These are phyloP conservation scores for Amphiprion percula DNA, from an alignment of 2,113 vertebrate genomes.

Conservation along the genomic window DNA sequence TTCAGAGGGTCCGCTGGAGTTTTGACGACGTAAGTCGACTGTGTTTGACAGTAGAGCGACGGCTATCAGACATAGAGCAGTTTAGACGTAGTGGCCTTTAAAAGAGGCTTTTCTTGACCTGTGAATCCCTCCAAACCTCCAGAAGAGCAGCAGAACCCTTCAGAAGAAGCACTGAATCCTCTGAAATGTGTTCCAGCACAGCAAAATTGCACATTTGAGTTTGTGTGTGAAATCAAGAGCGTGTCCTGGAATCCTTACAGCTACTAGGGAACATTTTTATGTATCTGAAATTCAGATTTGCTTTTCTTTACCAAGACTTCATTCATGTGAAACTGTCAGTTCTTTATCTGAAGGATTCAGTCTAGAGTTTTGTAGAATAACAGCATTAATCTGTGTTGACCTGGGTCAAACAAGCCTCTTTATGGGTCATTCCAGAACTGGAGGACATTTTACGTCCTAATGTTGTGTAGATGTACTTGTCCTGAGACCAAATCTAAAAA, in stretches of 20 bases:
- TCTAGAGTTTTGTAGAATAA: not conserved
- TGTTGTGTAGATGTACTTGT: no score
- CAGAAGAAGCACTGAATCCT: constrained; percentile 20
- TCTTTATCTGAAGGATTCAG: constrained; percentile 58
- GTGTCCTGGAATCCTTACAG: no score
- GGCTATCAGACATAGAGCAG: constrained; percentile 27
- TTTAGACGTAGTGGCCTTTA: not conserved
- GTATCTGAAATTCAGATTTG: no score
- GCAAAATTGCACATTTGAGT: no score
- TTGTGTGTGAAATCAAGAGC: no score
- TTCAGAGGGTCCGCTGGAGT: constrained; percentile 81
- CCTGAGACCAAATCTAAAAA: no score
- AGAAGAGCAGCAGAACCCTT: constrained; percentile 25
- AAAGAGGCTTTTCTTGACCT: not conserved
- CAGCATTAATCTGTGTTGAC: not conserved
- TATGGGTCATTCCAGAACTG: no score
- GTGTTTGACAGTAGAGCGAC: not conserved
- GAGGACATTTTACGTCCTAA: no score
- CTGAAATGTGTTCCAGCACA: no score
- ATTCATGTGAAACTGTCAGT: not conserved
- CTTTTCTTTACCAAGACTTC: no score
- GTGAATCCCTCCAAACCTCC: not conserved
- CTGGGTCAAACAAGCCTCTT: constrained; percentile 18
- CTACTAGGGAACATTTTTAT: no score
- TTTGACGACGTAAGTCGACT: constrained; percentile 83